Base-by-base conservation (phyloP, 2,797 vertebrate species). In the Phalloptychus januarius region DNA sequence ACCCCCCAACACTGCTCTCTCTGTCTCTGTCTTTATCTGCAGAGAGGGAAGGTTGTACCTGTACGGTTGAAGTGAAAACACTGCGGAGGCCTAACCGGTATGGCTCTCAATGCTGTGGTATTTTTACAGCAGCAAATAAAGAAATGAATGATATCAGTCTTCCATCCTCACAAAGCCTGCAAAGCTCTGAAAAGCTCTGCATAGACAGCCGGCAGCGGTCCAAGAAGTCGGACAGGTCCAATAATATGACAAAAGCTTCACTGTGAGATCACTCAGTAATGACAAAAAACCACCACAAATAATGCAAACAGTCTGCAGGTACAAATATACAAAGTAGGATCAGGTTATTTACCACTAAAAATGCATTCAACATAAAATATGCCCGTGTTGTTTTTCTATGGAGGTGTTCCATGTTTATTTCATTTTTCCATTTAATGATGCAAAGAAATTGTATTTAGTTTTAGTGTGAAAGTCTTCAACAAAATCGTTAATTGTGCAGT, bases 41-140 rank as follows among this genome's bases (percentile, higher is more conserved):
- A n/a, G 11, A 69, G 23, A n/a, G 20, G 11, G 65, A 69, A 42
- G 23, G 65, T 42, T 69, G 42, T 25, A n/a, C 65, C 38, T 69
- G 20, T 25, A 13, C 36, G 2, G 23, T 13, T n/a, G 20, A 42
- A 69, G 20, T 69, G 36, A 42, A 40, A 69, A 69, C 65, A 25
- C 13, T 42, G n/a, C 38, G 7, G 20, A 38, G 42, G 36, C 23
- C 38, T 42, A 13, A 69, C 65, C 11, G 23, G 65, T 69, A 40
- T 25, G 20, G 20, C 40, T 70, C 25, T 42, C 40, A 70, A 16
- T 28, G 25, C 40, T 44, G 67, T 44, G 40, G 67, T 70, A 70
- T 44, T 70, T 70, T 44, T 70, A 44, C 12, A 15, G 67, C 67
- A n/a, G 40, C 40, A 44, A n/a, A 70, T 70, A 70, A 70, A 70